These are phyloP conservation scores for Theonella swinhoei DNA, from an alignment of 37 sponge, comb jelly and placozoan species.

Conservation along the genomic window DNA sequence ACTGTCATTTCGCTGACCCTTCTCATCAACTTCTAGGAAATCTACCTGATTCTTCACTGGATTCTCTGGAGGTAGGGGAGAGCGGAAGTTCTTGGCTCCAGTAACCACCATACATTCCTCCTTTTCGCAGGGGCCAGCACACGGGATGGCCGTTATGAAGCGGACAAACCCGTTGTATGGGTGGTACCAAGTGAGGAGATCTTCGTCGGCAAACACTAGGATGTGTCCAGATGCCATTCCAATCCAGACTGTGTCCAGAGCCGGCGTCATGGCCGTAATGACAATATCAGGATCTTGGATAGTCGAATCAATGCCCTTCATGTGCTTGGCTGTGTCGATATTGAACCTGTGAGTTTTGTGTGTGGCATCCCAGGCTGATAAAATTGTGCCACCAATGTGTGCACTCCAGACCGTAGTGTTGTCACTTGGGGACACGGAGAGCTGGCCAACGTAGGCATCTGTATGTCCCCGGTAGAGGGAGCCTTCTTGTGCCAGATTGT, in stretches of 20 bases:
- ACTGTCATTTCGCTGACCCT: constrained; percentile 18
- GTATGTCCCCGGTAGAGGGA: constrained; percentile 13
- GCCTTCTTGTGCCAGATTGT: constrained; percentile 54
- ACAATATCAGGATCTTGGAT: constrained; percentile 29
- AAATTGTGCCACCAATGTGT: constrained; percentile 46
- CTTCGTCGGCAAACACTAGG: constrained; percentile 64
- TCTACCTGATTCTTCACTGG: constrained; percentile 9
- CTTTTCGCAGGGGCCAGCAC: constrained; percentile 57
- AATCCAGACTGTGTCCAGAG: constrained; percentile 85
- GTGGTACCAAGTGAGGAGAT: constrained; percentile 53
- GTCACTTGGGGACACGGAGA: constrained; percentile 29
- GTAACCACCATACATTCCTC: constrained; percentile 74
- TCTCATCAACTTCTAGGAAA: constrained; percentile 34
- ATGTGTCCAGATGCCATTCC: constrained; percentile 88
- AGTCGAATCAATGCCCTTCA: not conserved
- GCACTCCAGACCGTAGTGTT: constrained; percentile 76
- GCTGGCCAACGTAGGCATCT: constrained; percentile 57
- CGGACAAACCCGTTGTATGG: constrained; percentile 76
- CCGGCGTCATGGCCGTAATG: constrained; percentile 74
- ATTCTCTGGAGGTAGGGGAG: constrained; percentile 2
- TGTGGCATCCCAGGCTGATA: constrained; percentile 77
- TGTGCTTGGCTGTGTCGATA: constrained; percentile 22
- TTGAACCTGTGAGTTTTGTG: constrained; percentile 45
- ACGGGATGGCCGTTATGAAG: constrained; percentile 58
- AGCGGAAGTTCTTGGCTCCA: constrained; percentile 63